Percentiles rank a stretch among this genome's conserved stretches.
These are phyloP conservation scores for Syndactyla subalaris DNA, from an alignment of 2,797 vertebrate genomes.

Conservation along the genomic window DNA sequence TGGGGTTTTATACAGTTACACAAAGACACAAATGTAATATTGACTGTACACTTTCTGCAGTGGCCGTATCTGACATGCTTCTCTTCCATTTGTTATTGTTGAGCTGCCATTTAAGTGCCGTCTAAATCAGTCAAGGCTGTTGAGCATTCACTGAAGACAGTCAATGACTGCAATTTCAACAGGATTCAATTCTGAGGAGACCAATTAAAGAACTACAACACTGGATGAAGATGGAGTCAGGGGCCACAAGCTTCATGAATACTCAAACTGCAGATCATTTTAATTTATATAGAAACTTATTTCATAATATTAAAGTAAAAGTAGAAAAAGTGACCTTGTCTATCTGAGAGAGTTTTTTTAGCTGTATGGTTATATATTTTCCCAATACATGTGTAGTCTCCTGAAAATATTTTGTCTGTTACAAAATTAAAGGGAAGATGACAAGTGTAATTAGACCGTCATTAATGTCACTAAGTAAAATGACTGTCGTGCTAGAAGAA, in stretches of 20 bases:
- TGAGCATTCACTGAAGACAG: not conserved
- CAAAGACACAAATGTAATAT: not conserved
- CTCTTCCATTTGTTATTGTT: not conserved
- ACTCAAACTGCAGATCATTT: not conserved
- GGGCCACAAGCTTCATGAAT: not conserved
- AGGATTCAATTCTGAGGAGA: not conserved
- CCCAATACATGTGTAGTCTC: not conserved
- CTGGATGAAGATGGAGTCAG: not conserved
- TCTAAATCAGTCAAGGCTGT: not conserved
- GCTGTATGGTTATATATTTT: not conserved
- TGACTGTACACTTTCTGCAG: not conserved
- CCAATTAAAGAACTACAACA: not conserved
- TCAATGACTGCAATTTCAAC: not conserved
- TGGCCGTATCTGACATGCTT: not conserved
- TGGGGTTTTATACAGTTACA: not conserved
- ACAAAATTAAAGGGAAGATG: not conserved
- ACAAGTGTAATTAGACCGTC: not conserved
- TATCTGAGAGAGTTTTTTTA: not conserved
- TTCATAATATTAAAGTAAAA: not conserved
- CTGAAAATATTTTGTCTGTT: not conserved
- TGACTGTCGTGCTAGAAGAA: not conserved
- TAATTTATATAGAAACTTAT: not conserved
- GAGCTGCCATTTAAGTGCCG: not conserved
- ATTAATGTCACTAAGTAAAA: not conserved
- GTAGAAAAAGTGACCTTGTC: not conserved